phyloP scores from a whole-genome alignment of 2,113 vertebrate genomes.

The Fregata magnificens region DNA sequence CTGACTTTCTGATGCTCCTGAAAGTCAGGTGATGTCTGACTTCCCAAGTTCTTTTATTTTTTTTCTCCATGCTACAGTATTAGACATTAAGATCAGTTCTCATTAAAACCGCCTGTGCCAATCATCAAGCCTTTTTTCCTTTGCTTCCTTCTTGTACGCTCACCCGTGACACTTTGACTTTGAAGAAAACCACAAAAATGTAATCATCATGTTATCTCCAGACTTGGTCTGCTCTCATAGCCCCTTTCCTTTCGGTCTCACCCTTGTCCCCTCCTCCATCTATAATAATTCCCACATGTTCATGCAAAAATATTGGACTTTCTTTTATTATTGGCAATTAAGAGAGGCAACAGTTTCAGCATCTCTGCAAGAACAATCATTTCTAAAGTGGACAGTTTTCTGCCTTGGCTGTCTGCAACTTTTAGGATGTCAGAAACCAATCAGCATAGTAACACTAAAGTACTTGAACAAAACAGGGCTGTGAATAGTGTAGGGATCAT shows the following conservation, averaged over 20 bases:
- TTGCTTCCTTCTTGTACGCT: constrained; percentile 48
- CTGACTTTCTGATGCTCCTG: constrained; percentile 2
- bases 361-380: not conserved
- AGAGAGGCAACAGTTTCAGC: not conserved
- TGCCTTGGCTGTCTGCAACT: not conserved
- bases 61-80: not conserved
- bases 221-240: constrained; percentile 67
- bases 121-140: constrained; percentile 41
- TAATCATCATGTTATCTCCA: constrained; percentile 78
- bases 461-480: not conserved
- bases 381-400: not conserved
- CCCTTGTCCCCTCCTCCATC: constrained; percentile 48
- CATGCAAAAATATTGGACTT: constrained; percentile 55
- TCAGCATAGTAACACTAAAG: not conserved
- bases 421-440: not conserved
- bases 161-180: constrained; percentile 71
- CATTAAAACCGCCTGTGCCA: constrained; percentile 43
- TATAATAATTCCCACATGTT: constrained; percentile 73
- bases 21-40: constrained; percentile 14
- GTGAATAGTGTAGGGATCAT: not conserved
- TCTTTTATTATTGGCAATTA: constrained; percentile 12
- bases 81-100: not conserved
- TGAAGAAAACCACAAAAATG: constrained; percentile 88
- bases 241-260: not conserved
- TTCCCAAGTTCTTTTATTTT: not conserved